A percentile compares a stretch with the other conserved stretches of the same genome.
phyloP scores from a whole-genome alignment of 2,113 vertebrate species.

The Vimba vimba region DNA sequence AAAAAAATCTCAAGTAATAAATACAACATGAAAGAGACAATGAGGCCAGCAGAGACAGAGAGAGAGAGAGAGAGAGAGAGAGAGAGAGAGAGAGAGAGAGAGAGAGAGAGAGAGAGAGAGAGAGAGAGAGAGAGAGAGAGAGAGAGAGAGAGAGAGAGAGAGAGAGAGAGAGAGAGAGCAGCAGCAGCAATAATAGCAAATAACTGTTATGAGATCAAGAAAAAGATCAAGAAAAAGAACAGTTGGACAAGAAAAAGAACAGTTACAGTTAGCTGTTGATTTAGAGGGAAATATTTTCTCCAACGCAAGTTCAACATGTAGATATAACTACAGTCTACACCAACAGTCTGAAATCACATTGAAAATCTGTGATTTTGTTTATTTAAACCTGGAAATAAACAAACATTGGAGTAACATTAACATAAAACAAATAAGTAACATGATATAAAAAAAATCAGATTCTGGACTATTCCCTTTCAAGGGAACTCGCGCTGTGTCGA shows the following conservation, averaged over 20 bases:
- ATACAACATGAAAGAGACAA: slow-evolving; percentile 52
- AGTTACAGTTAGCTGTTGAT: not conserved
- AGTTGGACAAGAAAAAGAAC: not conserved
- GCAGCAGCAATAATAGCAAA: not conserved
- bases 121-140: not conserved
- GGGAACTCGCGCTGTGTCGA: too few species aligned
- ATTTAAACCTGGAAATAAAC: not conserved
- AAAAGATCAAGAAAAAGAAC: not conserved
- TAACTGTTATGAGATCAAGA: slow-evolving; percentile 9
- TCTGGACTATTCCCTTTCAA: not conserved
- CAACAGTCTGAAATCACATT: not conserved
- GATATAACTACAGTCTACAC: not conserved
- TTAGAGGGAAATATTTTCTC: not conserved
- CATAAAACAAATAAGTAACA: not conserved
- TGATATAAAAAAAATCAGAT: not conserved
- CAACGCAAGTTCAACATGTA: not conserved
- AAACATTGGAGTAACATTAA: not conserved
- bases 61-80: not conserved
- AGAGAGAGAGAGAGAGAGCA: not conserved
- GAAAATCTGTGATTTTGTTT: not conserved
- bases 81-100: not conserved
- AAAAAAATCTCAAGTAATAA: slow-evolving; percentile 50
- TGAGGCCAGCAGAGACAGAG: slow-evolving; percentile 30
- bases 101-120: not conserved
- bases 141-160: not conserved